These are phyloP conservation scores for Columbina picui DNA, from an alignment of 2,113 vertebrate species.

Conservation along the genomic window DNA sequence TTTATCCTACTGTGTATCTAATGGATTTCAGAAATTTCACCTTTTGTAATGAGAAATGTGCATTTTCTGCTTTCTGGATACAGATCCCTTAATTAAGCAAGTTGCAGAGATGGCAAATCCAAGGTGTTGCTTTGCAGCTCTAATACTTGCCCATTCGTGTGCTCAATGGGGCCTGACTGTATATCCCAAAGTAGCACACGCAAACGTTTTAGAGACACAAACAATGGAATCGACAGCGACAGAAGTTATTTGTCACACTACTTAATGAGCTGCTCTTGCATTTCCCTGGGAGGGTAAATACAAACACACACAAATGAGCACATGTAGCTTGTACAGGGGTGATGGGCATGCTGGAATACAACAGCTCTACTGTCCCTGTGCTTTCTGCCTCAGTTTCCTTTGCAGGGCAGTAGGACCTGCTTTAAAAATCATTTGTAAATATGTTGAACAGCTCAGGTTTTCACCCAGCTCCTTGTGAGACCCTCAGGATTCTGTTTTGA, in stretches of 20 bases:
- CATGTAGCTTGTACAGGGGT: not conserved
- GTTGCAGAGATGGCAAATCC: conserved; percentile 62
- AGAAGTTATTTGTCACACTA: conserved; percentile 44
- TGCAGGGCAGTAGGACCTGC: not conserved
- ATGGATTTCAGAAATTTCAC: conserved; percentile 57
- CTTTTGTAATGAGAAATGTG: conserved; percentile 53
- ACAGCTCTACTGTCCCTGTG: not conserved
- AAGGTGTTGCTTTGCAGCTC: conserved; percentile 49
- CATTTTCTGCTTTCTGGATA: conserved; percentile 44
- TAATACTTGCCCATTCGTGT: conserved; percentile 6
- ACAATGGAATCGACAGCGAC: conserved; percentile 16
- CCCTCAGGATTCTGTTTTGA: too few relatives aligned
- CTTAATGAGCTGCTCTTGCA: conserved; percentile 45
- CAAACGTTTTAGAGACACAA: conserved; percentile 52
- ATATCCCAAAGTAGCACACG: conserved; percentile 53
- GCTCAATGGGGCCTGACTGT: conserved; percentile 38
- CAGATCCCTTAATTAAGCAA: conserved; percentile 60
- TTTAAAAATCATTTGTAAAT: not conserved
- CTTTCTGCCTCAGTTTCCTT: conserved; percentile 33
- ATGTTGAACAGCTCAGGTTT: not conserved
- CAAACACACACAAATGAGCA: conserved; percentile 9
- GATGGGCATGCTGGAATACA: not conserved
- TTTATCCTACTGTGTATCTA: conserved; percentile 64
- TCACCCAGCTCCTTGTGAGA: not conserved
- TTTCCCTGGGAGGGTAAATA: conserved; percentile 32